Base-by-base conservation (phyloP, 2,113 vertebrate genomes). In the Boleophthalmus pectinirostris region DNA sequence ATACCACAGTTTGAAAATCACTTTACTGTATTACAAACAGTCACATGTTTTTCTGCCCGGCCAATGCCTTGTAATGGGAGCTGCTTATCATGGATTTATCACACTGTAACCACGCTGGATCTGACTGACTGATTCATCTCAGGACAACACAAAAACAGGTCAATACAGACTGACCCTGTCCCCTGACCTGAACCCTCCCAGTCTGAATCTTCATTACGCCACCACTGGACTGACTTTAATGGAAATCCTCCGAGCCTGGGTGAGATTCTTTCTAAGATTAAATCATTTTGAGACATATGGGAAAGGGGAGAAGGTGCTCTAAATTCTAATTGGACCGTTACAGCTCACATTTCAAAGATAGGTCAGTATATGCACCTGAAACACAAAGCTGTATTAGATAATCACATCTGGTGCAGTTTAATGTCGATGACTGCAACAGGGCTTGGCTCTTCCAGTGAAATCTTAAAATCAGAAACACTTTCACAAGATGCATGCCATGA, bases 81-180 rank as follows among this genome's bases (percentile, higher is more conserved):
- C 11, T 12, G 61, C 24, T 86, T 81, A 85, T 91, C 84, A 90
- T 78, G 54, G 15, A 9, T 35, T 87, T 86, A 88, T 88, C 69
- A 66, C 53, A 79, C 85, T 57, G 81, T 68, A 51, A 20, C 82
- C 54, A 54, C 35, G 18, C 54, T 70, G 72, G 81, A 68, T 23
- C 61, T 72, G 72, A 85, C 75, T 71, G 69, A 38, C 74, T 82
- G 58, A 88, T 83, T 83, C 65, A 83, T 86, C 68, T 75, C n/a
- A 1, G 4, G 57, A 73, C 23, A 58, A 71, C 66, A 58, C 9
- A 43, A 46, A 0, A 38, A 80, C 46, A 71, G 72, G 77, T 80
- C 85, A 72, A 81, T 56, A 66, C 80, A 81, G 33, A 12, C 33
- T 58, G 21, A 33, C 25, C 24, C 25, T 33, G 25, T 18, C 23